Conservation (phyloP, 2,797 vertebrate genomes). For the Botia almorhae region DNA sequence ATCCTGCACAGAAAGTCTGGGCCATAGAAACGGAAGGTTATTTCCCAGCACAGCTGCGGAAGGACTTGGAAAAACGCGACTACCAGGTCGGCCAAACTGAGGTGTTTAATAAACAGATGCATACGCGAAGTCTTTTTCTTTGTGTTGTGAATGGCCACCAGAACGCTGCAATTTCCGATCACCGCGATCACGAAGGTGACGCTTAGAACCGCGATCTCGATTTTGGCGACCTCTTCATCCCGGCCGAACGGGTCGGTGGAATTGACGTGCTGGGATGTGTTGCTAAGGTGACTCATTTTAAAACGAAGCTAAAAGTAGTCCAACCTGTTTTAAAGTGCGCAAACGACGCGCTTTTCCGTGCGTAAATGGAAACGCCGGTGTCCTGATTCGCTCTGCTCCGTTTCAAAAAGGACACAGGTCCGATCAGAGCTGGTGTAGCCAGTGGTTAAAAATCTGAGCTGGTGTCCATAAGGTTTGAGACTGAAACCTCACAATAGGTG, state of each 20-base stretch:
- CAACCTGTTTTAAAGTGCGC: slow-evolving; percentile 44
- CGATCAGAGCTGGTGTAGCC: not conserved
- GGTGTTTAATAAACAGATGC: slow-evolving; percentile 96
- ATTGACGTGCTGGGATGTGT: slow-evolving; percentile 60
- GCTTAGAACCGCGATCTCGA: slow-evolving; percentile 91
- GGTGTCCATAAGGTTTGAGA: not conserved
- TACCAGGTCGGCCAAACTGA: slow-evolving; percentile 93
- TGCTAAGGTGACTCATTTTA: slow-evolving; percentile 63
- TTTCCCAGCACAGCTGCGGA: slow-evolving; percentile 94
- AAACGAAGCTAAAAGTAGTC: slow-evolving; percentile 50
- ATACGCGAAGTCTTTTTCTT: slow-evolving; percentile 93
- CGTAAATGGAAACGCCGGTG: slow-evolving; percentile 70
- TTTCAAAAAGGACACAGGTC: not conserved
- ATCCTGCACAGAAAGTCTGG: slow-evolving; percentile 92
- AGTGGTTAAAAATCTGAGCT: not conserved
- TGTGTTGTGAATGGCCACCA: slow-evolving; percentile 89
- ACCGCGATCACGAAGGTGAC: slow-evolving; percentile 91
- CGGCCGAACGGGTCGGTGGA: slow-evolving; percentile 77
- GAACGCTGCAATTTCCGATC: slow-evolving; percentile 88
- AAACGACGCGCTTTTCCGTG: not conserved
- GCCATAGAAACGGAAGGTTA: slow-evolving; percentile 93
- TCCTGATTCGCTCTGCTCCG: slow-evolving; percentile 62
- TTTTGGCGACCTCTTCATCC: slow-evolving; percentile 90
- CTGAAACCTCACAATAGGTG: not conserved
- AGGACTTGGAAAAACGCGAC: slow-evolving; percentile 97